Evolutionary conservation across 2,888 invertebrate genomes (phyloP).

Genomic region (Uropetala carovei): DNA sequence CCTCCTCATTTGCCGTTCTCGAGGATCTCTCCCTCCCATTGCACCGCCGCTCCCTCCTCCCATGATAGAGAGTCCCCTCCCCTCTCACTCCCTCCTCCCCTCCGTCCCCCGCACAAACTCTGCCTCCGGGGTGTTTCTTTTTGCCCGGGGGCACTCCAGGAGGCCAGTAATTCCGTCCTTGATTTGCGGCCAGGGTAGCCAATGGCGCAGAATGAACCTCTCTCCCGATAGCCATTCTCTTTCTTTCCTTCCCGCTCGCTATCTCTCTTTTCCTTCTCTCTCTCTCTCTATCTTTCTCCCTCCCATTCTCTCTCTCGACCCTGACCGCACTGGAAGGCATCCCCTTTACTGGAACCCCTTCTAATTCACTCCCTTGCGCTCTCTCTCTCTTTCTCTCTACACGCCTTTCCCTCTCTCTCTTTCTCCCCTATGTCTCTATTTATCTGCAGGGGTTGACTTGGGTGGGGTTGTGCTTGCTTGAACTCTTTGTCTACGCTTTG

Average conservation of each 20-base stretch:
- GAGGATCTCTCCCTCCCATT: neutral
- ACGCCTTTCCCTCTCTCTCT: neutral
- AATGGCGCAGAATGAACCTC: constrained; percentile 26
- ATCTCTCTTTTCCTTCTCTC: neutral
- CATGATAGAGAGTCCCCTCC: neutral
- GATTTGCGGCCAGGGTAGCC: constrained; percentile 22
- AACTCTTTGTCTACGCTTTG: too few relatives aligned
- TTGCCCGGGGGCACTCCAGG: constrained; percentile 8
- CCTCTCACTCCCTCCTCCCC: neutral
- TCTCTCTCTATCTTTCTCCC: neutral
- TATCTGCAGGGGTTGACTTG: neutral
- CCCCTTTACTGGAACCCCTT: neutral
- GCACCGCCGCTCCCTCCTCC: neutral
- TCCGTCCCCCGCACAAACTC: too few relatives aligned
- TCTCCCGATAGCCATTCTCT: neutral
- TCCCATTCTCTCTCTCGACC: neutral
- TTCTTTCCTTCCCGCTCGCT: neutral
- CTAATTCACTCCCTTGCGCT: neutral
- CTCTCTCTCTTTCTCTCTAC: neutral
- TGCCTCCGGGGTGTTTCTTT: neutral
- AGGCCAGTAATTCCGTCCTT: neutral
- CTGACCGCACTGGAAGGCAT: neutral
- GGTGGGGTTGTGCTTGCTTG: neutral
- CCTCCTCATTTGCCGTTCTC: constrained; percentile 25
- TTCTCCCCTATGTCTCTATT: neutral